These are phyloP conservation scores for Enteromius mattozi DNA, from an alignment of 2,797 vertebrate genomes.

Conservation along the genomic window DNA sequence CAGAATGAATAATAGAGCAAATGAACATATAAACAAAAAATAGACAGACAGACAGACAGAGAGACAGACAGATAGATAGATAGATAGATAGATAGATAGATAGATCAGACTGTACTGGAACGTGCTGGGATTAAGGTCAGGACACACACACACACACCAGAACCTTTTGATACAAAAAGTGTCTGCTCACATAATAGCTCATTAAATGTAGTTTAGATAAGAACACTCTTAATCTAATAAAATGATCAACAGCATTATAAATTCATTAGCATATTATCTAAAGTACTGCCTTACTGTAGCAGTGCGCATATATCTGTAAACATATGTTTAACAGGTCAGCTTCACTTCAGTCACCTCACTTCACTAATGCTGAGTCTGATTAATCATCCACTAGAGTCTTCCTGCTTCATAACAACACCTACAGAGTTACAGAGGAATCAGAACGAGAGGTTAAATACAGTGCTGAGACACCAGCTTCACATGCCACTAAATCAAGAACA, in stretches of 20 bases:
- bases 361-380: neutral
- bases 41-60: neutral
- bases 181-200: neutral
- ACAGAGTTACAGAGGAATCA: neutral
- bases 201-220: neutral
- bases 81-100: neutral
- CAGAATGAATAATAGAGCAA: neutral
- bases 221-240: neutral
- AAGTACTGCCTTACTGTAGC: neutral
- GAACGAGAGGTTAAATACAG: neutral
- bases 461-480: neutral
- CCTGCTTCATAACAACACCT: neutral
- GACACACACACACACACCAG: neutral
- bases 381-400: neutral
- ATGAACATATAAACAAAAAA: neutral
- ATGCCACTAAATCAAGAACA: neutral
- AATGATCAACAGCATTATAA: neutral
- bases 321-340: neutral
- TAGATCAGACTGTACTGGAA: slow-evolving; percentile 24
- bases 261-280: neutral
- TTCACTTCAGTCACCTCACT: neutral
- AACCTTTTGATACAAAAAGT: neutral
- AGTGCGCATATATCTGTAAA: neutral
- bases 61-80: neutral
- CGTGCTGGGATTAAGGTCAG: slow-evolving; percentile 77